phyloP scores from a whole-genome alignment of 2,797 vertebrate species.

The Cossypha polioptera region DNA sequence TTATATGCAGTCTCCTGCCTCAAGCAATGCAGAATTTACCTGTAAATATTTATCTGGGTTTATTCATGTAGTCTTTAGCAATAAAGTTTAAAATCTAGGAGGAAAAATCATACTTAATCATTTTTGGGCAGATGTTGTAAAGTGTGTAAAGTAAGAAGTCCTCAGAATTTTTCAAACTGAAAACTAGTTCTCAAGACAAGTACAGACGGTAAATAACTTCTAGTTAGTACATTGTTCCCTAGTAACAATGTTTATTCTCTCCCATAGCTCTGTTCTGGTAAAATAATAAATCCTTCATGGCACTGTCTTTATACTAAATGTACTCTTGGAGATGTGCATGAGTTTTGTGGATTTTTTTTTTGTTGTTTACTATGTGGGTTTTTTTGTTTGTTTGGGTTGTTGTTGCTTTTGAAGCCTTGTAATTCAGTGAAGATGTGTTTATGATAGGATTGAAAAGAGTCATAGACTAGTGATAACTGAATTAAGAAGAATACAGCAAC shows the following conservation, averaged over 20 bases:
- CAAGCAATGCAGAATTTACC: background rate
- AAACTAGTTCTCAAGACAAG: background rate
- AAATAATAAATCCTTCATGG: background rate
- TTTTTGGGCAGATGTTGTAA: background rate
- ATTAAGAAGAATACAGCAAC: background rate
- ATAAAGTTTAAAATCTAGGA: background rate
- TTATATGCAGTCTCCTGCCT: background rate
- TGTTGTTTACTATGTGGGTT: fast-evolving
- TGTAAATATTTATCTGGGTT: background rate
- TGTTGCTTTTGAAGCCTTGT: background rate
- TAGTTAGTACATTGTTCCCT: background rate
- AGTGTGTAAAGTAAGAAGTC: background rate
- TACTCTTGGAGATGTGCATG: fast-evolving
- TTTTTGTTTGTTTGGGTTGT: background rate
- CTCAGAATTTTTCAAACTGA: background rate
- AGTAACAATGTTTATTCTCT: background rate
- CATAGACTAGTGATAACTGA: background rate
- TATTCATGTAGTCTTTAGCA: background rate
- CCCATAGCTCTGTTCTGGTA: background rate
- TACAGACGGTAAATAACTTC: background rate
- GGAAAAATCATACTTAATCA: background rate
- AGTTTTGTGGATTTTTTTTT: fast-evolving
- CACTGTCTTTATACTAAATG: background rate
- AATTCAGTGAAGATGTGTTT: background rate
- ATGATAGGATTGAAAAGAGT: background rate